Percentiles rank a stretch among this genome's conserved stretches.
Conservation (phyloP, 2,888 invertebrate species). For the Rugalucina vietnamica region DNA sequence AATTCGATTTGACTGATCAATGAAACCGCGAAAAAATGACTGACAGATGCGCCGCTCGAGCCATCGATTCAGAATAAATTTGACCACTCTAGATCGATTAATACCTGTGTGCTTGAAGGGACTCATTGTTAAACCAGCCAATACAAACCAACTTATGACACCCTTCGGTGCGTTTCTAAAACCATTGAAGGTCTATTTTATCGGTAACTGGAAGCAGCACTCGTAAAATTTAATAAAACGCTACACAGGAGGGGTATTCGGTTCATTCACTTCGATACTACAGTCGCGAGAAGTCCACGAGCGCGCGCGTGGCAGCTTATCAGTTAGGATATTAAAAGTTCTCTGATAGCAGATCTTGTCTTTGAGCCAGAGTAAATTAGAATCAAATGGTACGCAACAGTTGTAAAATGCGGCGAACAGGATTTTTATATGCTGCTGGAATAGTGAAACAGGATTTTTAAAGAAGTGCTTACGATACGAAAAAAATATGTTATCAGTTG, state of each 20-base stretch:
- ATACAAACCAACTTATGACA: not conserved
- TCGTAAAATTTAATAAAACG: constrained; percentile 13
- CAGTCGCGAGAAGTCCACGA: constrained; percentile 44
- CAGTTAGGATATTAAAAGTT: constrained; percentile 15
- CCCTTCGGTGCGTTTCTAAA: not conserved
- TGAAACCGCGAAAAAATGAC: constrained; percentile 17
- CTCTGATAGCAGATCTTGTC: constrained; percentile 34
- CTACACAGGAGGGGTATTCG: constrained; percentile 5
- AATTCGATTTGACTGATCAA: not conserved
- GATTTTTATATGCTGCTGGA: not conserved
- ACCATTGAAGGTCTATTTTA: not conserved
- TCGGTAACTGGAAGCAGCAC: not conserved
- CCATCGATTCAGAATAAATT: constrained; percentile 26
- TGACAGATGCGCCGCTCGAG: constrained; percentile 37
- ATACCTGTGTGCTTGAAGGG: constrained; percentile 26
- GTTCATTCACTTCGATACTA: constrained; percentile 14
- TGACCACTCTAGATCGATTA: constrained; percentile 42
- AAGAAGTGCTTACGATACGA: not conserved
- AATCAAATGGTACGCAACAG: constrained; percentile 17
- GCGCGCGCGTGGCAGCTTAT: constrained; percentile 54
- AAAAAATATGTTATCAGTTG: not conserved
- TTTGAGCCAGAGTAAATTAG: not conserved
- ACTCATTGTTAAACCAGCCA: constrained; percentile 39
- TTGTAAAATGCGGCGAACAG: not conserved
- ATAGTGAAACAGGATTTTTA: not conserved